A percentile compares a stretch with the other conserved stretches of the same genome.
phyloP scores from a whole-genome alignment of 2,888 invertebrate species.

The Hetaerina titia region DNA sequence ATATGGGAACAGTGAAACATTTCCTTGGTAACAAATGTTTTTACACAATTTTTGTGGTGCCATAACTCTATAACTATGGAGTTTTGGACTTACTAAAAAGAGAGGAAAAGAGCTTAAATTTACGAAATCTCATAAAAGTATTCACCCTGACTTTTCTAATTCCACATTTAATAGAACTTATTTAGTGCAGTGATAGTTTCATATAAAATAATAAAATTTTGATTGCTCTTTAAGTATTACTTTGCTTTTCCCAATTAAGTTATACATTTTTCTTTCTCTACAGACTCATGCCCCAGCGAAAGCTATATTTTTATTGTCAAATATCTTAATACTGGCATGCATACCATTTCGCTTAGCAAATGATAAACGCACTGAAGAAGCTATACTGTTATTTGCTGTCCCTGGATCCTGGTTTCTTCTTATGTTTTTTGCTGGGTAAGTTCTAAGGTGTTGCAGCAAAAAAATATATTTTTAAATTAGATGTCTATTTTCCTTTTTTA shows the following conservation, averaged over 20 bases:
- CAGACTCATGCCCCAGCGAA: constrained; percentile 97
- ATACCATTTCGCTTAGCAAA: constrained; percentile 90
- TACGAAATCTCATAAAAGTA: too few relatives aligned
- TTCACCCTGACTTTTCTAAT: too few relatives aligned
- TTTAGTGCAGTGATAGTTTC: too few relatives aligned
- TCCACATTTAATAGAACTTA: too few relatives aligned
- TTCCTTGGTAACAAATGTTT: too few relatives aligned
- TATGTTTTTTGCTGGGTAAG: constrained; percentile 99
- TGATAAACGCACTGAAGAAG: constrained; percentile 91
- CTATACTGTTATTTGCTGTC: constrained; percentile 93
- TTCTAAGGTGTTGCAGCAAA: constrained; percentile 60
- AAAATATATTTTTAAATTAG: not conserved
- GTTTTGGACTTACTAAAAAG: too few relatives aligned
- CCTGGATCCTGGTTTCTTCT: constrained; percentile 98
- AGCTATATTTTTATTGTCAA: constrained; percentile 94
- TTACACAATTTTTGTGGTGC: too few relatives aligned
- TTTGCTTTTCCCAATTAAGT: not conserved
- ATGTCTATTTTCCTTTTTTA: too few relatives aligned
- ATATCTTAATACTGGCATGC: constrained; percentile 92
- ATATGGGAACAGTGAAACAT: too few relatives aligned
- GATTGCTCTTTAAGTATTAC: not conserved
- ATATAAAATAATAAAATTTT: not conserved
- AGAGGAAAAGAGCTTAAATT: too few relatives aligned
- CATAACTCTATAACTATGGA: too few relatives aligned
- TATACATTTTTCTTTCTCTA: constrained; percentile 71